Conservation (phyloP, 1,140 invertebrate genomes). For the Helicoverpa armigera region DNA sequence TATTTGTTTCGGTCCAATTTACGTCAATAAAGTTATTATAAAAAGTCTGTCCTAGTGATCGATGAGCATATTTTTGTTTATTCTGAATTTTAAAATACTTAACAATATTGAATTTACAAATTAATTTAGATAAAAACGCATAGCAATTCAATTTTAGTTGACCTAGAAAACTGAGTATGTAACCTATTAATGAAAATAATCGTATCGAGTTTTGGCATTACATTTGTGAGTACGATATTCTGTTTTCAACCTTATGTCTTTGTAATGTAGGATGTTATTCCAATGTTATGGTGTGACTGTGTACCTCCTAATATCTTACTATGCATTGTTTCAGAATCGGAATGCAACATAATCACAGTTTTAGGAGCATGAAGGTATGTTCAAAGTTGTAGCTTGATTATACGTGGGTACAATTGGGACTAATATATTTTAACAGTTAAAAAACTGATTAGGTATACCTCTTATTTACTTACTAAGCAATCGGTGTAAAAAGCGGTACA, state of each 20-base stretch:
- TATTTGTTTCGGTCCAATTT: too few relatives aligned
- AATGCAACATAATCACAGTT: slow-evolving; percentile 40
- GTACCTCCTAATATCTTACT: slow-evolving; percentile 4
- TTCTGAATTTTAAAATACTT: too few relatives aligned
- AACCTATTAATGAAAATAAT: slow-evolving; percentile 1
- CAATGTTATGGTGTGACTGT: background rate
- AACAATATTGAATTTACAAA: too few relatives aligned
- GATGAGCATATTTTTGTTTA: too few relatives aligned
- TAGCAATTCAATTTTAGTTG: slow-evolving; percentile 12
- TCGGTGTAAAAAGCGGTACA: too few relatives aligned
- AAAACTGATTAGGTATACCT: too few relatives aligned
- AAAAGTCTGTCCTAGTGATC: too few relatives aligned
- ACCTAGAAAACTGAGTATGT: background rate
- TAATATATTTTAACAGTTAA: too few relatives aligned
- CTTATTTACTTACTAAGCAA: too few relatives aligned
- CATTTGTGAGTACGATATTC: background rate
- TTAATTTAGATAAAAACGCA: background rate
- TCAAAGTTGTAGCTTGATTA: background rate
- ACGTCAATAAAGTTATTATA: too few relatives aligned
- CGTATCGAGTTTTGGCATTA: background rate
- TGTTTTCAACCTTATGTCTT: background rate
- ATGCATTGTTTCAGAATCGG: slow-evolving; percentile 36
- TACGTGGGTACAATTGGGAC: background rate
- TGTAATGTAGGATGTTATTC: background rate
- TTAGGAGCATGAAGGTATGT: slow-evolving; percentile 58